These are phyloP conservation scores for Columbina picui DNA, from an alignment of 2,113 vertebrate species.

Conservation along the genomic window DNA sequence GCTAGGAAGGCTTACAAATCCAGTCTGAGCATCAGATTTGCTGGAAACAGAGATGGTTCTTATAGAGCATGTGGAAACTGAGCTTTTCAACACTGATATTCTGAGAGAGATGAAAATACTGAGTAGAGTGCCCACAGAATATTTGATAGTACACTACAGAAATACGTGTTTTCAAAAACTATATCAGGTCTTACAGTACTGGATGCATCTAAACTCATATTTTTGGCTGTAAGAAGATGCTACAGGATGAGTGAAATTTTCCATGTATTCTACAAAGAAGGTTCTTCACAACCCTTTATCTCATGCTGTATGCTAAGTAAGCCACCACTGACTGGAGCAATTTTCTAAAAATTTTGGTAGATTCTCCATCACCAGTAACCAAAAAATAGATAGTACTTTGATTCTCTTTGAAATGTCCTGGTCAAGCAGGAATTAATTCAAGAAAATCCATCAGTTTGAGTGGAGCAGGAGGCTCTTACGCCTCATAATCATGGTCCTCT, in stretches of 20 bases:
- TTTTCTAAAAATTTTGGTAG: neutral
- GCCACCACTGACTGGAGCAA: neutral
- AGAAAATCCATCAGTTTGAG: neutral
- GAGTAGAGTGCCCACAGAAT: neutral
- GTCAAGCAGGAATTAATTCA: neutral
- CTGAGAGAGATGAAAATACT: neutral
- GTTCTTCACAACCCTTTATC: neutral
- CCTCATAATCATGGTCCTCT: neutral
- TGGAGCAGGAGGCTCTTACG: neutral
- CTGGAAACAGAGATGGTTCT: neutral
- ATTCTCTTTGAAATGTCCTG: neutral
- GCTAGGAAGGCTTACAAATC: neutral
- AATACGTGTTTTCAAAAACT: neutral
- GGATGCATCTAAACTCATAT: neutral
- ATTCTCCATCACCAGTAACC: neutral
- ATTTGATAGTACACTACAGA: neutral
- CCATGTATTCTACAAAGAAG: neutral
- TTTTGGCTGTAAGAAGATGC: neutral
- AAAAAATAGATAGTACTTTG: neutral
- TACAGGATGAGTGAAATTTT: neutral
- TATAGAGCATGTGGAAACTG: neutral
- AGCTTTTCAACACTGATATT: neutral
- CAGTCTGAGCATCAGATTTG: neutral
- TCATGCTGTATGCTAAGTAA: neutral
- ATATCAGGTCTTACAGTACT: accelerated